Base-by-base conservation (phyloP, 2,113 vertebrate species). In the Mustela lutreola region DNA sequence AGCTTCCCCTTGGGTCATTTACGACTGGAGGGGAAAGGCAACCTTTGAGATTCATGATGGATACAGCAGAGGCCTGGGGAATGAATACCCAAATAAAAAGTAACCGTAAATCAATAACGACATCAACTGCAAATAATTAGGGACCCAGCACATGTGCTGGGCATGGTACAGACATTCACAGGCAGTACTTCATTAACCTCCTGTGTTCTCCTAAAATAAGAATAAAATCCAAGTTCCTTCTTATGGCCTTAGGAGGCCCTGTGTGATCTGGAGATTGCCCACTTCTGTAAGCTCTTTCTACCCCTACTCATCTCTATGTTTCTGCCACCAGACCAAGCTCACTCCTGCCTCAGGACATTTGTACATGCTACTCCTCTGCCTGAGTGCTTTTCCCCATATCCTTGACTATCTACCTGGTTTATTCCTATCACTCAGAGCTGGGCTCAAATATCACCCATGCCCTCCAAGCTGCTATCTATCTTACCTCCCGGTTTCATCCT, bases 1-100 rank as follows among this genome's bases (percentile, higher is more conserved):
- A 33, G 93, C 85, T 78, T 93, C 89, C 86, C 80, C 67, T 22
- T 11, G 53, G 79, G 45, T 88, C 91, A 53, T 85, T 96, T 67
- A 28, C 0, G 0, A 79, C 4, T 0, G 8, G 11, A 87, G 53
- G 39, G 53, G 53, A 75, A 90, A 90, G 39, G 58, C 92, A 28
- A 56, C 62, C 48, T 92, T 91, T 60, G 83, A 85, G 83, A 84
- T 42, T 63, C 80, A n/a, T 0, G 50, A 42, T 1, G 12, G 39
- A 15, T 8, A n/a, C 4, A 33, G 14, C 3, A 26, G 80, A 28
- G n/a, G 42, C 62, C 84, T 73, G 39, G 82, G 78, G 31, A 90
- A 75, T 2, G 45, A 79, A 45, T 0, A 14, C 33, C 11, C 56
- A 22, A 53, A 31, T 45, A 63, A 36, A 53, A 78, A 50, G 19